Base-by-base conservation (phyloP, 1,140 invertebrate genomes). In the Helicoverpa zea region DNA sequence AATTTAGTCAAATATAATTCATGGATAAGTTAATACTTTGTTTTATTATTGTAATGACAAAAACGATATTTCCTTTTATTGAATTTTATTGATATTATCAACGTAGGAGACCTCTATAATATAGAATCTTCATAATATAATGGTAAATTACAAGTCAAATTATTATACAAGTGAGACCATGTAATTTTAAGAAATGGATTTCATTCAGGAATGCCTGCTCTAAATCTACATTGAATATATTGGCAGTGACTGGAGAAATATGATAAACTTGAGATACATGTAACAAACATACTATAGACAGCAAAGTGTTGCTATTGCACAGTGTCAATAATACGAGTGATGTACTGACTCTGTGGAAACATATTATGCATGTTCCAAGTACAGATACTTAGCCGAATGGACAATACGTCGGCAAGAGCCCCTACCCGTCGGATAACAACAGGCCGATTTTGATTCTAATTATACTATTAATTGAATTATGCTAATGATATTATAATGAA, bases 91-190 rank as follows among this genome's bases (percentile, higher is more conserved):
- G 91, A 90, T 87, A 92, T 91, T 64, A 87, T 92, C 87, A 93
- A 94, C 88, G 89, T 91, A 91, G 89, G 84, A 87, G 86, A 89
- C 87, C 86, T 88, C 86, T 92, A 87, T 92, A 91, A 87, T 82
- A 90, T 92, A 93, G 82, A 90, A 89, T 91, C 84, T 90, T 89
- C 84, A 88, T 90, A 87, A 84, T 89, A 90, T 89, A 89, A 91
- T 90, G 89, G 91, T 91, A 92, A 91, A 91, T 94, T 81, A 92
- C 88, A 91, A 90, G 87, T 91, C 87, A 92, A 92, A 93, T 90
- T 92, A 94, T 92, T 76, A 88, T 92, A 93, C 89, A 93, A 89
- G 83, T 93, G 91, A 93, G 90, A 94, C 92, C 91, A 92, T 82
- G 70, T 84, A 87, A 83, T 91, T 90, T 84, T 83, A 86, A 88